Evolutionary conservation across 2,113 vertebrate genomes (phyloP).

Genomic region (Caloenas nicobarica): DNA sequence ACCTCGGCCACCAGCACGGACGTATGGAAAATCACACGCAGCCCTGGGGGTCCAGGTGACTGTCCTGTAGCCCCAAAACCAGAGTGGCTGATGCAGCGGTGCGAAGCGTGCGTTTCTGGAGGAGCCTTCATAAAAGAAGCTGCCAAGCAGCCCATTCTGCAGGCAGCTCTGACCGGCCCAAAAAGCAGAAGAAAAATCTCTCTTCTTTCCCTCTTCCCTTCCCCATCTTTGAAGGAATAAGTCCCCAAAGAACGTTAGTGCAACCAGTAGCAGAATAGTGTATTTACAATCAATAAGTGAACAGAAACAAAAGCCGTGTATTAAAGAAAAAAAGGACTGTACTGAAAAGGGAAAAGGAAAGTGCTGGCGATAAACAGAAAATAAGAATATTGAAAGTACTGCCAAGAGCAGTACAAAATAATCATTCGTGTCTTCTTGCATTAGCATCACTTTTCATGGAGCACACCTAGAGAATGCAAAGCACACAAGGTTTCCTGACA

Average conservation of each 20-base stretch:
- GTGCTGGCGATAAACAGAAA: background rate
- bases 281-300: background rate
- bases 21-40: rapidly evolving
- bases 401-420: background rate
- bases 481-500: background rate
- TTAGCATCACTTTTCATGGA: background rate
- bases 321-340: background rate
- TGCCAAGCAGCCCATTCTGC: background rate
- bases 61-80: background rate
- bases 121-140: background rate
- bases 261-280: background rate
- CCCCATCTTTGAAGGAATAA: background rate
- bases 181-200: background rate
- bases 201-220: background rate
- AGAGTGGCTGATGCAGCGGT: background rate
- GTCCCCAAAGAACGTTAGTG: background rate
- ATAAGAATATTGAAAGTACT: conserved; percentile 4
- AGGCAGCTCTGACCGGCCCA: background rate
- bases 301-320: background rate
- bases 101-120: rapidly evolving
- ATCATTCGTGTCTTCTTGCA: background rate
- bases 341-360: background rate
- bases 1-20: background rate
- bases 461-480: background rate
- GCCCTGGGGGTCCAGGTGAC: background rate